Evolutionary conservation across 2,888 invertebrate species (phyloP).

Genomic region (Argynnis bischoffii): DNA sequence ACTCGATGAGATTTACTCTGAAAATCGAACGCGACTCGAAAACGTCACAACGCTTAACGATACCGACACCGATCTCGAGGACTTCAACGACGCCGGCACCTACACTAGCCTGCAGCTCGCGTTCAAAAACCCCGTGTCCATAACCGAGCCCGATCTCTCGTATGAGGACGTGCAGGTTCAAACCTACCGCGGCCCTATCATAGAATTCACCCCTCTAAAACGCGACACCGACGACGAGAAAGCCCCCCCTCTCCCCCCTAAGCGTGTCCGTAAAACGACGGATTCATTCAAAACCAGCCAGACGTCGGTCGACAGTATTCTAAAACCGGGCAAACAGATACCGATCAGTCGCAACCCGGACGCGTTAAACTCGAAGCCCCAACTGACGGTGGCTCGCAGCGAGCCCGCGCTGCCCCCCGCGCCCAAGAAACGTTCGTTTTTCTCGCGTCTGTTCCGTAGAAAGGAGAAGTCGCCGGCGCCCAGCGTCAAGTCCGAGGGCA

Average conservation of each 20-base stretch:
- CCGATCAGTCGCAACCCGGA: slow-evolving; percentile 59
- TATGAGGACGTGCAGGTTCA: slow-evolving; percentile 84
- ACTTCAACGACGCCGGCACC: slow-evolving; percentile 89
- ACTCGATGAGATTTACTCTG: slow-evolving; percentile 90
- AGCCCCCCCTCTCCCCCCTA: slow-evolving; percentile 91
- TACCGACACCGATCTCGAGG: slow-evolving; percentile 80
- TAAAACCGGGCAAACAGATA: slow-evolving; percentile 65
- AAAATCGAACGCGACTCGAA: slow-evolving; percentile 84
- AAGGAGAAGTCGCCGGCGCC: slow-evolving; percentile 75
- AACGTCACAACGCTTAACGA: slow-evolving; percentile 63
- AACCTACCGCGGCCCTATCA: slow-evolving; percentile 76
- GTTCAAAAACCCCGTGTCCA: slow-evolving; percentile 90
- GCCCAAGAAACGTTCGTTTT: slow-evolving; percentile 73
- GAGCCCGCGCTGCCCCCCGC: slow-evolving; percentile 73
- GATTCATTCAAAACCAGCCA: slow-evolving; percentile 71
- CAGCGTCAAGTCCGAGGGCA: slow-evolving; percentile 65
- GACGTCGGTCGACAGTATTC: slow-evolving; percentile 68
- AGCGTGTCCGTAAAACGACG: slow-evolving; percentile 84
- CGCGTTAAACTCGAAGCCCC: slow-evolving; percentile 42
- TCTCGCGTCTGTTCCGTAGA: slow-evolving; percentile 73
- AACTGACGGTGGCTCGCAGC: slow-evolving; percentile 59
- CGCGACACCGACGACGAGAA: slow-evolving; percentile 83
- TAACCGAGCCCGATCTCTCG: slow-evolving; percentile 76
- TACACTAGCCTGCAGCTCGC: slow-evolving; percentile 93
- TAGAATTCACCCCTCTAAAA: slow-evolving; percentile 78